Evolutionary conservation across 2,888 invertebrate genomes (phyloP).

Genomic region (Ectemnius lituratus): DNA sequence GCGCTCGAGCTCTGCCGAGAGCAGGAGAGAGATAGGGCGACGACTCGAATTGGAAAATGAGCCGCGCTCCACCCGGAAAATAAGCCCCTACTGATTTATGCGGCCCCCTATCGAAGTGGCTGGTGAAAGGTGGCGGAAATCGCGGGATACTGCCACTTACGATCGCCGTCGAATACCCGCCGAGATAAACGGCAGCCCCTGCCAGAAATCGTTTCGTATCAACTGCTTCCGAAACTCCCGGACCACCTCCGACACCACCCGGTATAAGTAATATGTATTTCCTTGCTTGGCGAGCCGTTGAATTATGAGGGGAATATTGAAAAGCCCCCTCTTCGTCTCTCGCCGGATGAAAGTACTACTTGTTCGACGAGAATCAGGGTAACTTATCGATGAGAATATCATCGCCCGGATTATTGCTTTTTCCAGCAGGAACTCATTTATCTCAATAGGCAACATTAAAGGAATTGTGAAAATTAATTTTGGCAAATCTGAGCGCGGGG

Average conservation of each 20-base stretch:
- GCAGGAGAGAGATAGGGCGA: not conserved
- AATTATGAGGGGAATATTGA: too few species aligned
- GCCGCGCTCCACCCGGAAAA: slow-evolving; percentile 46
- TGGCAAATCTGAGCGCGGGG: not conserved
- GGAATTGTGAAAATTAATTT: slow-evolving; percentile 1
- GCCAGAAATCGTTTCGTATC: not conserved
- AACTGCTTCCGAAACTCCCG: not conserved
- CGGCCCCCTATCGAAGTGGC: not conserved
- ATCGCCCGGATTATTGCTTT: too few species aligned
- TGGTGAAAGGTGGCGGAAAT: slow-evolving; percentile 19
- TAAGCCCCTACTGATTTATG: slow-evolving; percentile 29
- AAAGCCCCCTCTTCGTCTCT: too few species aligned
- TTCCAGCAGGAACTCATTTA: too few species aligned
- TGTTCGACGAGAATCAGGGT: too few species aligned
- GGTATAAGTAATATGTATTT: too few species aligned
- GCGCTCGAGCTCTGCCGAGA: not conserved
- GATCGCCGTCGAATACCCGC: slow-evolving; percentile 12
- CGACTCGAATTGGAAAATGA: slow-evolving; percentile 55
- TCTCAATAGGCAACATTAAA: not conserved
- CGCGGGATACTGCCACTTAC: slow-evolving; percentile 25
- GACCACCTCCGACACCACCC: not conserved
- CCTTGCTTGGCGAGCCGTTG: too few species aligned
- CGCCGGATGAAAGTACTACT: too few species aligned
- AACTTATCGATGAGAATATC: too few species aligned
- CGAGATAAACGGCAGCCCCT: not conserved